Evolutionary conservation across 1,140 invertebrate genomes (phyloP).

Genomic region (Trichoplusia ni): DNA sequence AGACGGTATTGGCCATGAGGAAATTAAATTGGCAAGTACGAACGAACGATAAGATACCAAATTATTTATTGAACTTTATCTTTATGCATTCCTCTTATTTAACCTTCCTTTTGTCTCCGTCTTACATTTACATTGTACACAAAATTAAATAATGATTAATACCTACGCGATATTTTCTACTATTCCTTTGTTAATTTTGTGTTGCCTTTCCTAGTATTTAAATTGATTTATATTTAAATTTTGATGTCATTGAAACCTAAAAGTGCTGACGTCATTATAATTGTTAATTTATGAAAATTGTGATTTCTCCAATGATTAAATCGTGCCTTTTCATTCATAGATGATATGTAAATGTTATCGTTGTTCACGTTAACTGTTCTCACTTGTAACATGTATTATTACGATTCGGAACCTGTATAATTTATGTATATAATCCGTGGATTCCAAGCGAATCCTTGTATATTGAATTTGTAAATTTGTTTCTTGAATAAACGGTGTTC

Average conservation of each 20-base stretch:
- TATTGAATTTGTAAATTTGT: conserved; percentile 42
- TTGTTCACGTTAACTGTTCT: conserved; percentile 24
- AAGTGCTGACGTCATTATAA: not conserved
- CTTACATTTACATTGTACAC: conserved; percentile 3
- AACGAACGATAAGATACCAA: conserved; percentile 39
- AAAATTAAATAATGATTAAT: conserved; percentile 11
- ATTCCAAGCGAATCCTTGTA: conserved; percentile 38
- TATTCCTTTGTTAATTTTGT: conserved; percentile 15
- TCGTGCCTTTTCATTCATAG: conserved; percentile 48
- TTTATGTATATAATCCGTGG: conserved; percentile 31
- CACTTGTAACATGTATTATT: conserved; percentile 25
- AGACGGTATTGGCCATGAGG: not conserved
- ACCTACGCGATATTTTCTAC: not conserved
- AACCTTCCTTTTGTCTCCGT: not conserved
- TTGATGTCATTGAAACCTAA: not conserved
- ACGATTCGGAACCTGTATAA: conserved; percentile 29
- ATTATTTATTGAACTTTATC: conserved; percentile 12
- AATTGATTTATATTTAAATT: conserved; percentile 8
- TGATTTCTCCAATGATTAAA: conserved; percentile 29
- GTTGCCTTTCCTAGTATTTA: not conserved
- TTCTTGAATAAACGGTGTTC: conserved; percentile 39
- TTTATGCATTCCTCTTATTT: conserved; percentile 25
- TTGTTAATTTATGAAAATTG: conserved; percentile 20
- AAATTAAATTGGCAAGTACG: conserved; percentile 41
- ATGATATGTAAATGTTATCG: conserved; percentile 37